A percentile compares a stretch with the other conserved stretches of the same genome.
Conservation (phyloP, 2,113 vertebrate genomes). For the cattle (Bos taurus) region DNA sequence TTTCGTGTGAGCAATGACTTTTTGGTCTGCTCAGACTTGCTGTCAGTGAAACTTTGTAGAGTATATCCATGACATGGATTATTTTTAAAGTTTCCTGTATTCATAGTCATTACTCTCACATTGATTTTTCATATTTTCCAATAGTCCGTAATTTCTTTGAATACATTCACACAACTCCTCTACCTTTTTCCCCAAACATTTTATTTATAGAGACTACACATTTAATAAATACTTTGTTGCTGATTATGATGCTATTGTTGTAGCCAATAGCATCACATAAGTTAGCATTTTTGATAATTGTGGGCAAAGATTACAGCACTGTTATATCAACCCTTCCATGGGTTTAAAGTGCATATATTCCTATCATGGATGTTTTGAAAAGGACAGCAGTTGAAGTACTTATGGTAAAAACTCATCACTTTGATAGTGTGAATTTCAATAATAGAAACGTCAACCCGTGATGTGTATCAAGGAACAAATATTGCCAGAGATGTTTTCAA, state of each 20-base stretch:
- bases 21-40: not conserved
- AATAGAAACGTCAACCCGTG: not conserved
- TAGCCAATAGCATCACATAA: not conserved
- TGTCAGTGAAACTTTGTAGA: not conserved
- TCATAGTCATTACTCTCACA: not conserved
- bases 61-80: not conserved
- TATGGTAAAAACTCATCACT: not conserved
- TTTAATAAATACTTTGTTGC: not conserved
- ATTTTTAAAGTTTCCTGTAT: not conserved
- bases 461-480: slow-evolving; percentile 12
- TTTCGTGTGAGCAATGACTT: not conserved
- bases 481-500: slow-evolving; percentile 46
- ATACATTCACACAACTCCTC: not conserved
- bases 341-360: not conserved
- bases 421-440: not conserved
- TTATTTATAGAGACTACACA: not conserved
- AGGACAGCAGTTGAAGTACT: not conserved
- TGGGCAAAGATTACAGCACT: not conserved
- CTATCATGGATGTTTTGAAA: not conserved
- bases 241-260: not conserved
- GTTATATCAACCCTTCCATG: not conserved
- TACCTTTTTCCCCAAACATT: not conserved
- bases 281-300: not conserved
- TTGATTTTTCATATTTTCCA: not conserved
- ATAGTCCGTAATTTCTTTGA: not conserved